Base-by-base conservation (phyloP, 2,797 vertebrate species). In the Pseudochaenichthys georgianus region DNA sequence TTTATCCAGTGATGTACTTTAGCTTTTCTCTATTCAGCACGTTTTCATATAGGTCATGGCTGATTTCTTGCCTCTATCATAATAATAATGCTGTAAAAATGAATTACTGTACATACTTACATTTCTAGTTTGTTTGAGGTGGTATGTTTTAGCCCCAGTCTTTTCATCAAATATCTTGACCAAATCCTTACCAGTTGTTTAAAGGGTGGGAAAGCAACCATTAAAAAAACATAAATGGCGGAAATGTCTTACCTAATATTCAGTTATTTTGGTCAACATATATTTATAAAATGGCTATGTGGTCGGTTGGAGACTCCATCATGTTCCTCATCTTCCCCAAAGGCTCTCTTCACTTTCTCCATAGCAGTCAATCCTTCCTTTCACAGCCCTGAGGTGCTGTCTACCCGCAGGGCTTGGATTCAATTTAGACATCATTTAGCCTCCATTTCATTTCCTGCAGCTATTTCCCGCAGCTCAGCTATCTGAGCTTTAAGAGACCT, bases 211-310 rank as follows among this genome's bases (percentile, higher is more conserved):
- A 54, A 54, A 31, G 23, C 52, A 54, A 13, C 52, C 52, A 54
- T 7, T 54, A 31, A 16, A 28, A 28, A 53, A 15, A 15, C 13
- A 53, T 38, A 9, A 9, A 23, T 0, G 0, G 52, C 3, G 0
- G 52, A 51, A n/a, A 19, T 51, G n/a, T n/a, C 19, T 51, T 54
- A 16, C 52, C 53, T 54, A 31, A 54, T 54, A 31, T 54, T 54
- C 28, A 16, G 2, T 17, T 31, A 23, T 54, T 31, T 0, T 31
- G 53, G 23, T 34, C 28, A 54, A 28, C 53, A 54, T 15, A 54
- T 17, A 34, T 34, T 31, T 31, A 31, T 23, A 54, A 34, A 54
- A 2, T 54, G 15, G 17, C 23, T 54, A 54, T 51, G 28, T 13
- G 15, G 23, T 54, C 15, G 13, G 28, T 54, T 54, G 53, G 28